Evolutionary conservation across 2,888 invertebrate species (phyloP).

Genomic region (Panzeria rudis): DNA sequence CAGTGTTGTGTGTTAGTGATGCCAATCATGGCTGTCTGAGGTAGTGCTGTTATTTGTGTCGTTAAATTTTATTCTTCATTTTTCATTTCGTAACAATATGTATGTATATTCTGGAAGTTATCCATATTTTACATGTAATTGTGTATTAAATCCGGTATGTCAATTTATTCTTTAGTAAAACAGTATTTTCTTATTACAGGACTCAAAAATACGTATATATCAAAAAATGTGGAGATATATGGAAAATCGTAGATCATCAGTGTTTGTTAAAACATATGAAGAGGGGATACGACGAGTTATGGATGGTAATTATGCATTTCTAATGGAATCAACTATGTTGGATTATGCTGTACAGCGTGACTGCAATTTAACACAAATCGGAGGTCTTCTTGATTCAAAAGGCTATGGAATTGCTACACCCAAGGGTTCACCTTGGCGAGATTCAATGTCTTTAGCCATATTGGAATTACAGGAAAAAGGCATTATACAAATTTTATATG

Average conservation of each 20-base stretch:
- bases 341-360: constrained; percentile 98
- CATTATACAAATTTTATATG: constrained; percentile 95
- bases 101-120: too few relatives aligned
- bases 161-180: background rate
- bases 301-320: constrained; percentile 96
- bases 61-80: too few relatives aligned
- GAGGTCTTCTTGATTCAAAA: constrained; percentile 87
- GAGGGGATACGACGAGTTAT: constrained; percentile 95
- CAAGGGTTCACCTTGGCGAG: constrained; percentile 98
- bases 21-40: too few relatives aligned
- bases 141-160: too few relatives aligned
- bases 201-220: constrained; percentile 95
- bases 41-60: too few relatives aligned
- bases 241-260: constrained; percentile 91
- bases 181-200: constrained; percentile 84
- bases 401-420: constrained; percentile 98
- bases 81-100: too few relatives aligned
- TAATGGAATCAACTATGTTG: constrained; percentile 99
- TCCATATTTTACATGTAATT: too few relatives aligned
- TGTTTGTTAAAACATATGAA: constrained; percentile 94
- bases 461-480: constrained; percentile 98
- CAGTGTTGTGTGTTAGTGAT: too few relatives aligned
- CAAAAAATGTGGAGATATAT: constrained; percentile 98
- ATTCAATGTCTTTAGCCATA: constrained; percentile 97
- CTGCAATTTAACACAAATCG: constrained; percentile 98